A percentile compares a stretch with the other conserved stretches of the same genome.
Conservation (phyloP, 2,797 vertebrate genomes). For the Myotis vivesi region DNA sequence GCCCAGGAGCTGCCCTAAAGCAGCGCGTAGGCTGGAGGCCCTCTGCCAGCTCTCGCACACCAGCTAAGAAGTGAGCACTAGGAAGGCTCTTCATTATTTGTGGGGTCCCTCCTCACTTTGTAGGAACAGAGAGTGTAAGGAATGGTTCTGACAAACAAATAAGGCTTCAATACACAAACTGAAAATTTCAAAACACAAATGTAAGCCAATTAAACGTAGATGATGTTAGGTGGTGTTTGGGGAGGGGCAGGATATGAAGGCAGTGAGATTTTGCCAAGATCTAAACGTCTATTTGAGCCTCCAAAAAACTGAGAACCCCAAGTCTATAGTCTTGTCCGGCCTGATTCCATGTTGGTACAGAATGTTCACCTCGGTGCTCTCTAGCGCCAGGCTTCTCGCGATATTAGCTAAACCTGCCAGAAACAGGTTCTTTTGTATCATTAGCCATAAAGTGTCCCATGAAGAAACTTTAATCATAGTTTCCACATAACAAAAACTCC, state of each 20-base stretch:
- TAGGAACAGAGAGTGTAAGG: neutral
- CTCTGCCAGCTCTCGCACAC: neutral
- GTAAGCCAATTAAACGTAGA: neutral
- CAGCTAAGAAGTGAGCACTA: neutral
- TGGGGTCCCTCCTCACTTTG: neutral
- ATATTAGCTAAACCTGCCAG: neutral
- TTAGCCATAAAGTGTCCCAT: neutral
- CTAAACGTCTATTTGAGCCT: neutral
- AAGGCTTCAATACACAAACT: neutral
- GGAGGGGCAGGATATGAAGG: neutral
- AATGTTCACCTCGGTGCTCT: neutral
- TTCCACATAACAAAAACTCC: neutral
- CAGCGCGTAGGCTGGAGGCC: rapidly evolving
- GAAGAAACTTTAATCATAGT: neutral
- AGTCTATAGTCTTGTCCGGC: neutral
- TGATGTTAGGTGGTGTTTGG: neutral
- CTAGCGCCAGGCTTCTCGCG: neutral
- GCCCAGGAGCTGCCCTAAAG: neutral
- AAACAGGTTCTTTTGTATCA: neutral
- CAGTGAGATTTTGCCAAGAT: neutral
- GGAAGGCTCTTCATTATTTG: neutral
- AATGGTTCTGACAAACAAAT: neutral
- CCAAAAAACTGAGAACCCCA: neutral
- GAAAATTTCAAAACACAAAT: neutral
- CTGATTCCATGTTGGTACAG: neutral